These are phyloP conservation scores for Chaetorhynchus papuensis DNA, from an alignment of 2,113 vertebrate species.

Conservation along the genomic window DNA sequence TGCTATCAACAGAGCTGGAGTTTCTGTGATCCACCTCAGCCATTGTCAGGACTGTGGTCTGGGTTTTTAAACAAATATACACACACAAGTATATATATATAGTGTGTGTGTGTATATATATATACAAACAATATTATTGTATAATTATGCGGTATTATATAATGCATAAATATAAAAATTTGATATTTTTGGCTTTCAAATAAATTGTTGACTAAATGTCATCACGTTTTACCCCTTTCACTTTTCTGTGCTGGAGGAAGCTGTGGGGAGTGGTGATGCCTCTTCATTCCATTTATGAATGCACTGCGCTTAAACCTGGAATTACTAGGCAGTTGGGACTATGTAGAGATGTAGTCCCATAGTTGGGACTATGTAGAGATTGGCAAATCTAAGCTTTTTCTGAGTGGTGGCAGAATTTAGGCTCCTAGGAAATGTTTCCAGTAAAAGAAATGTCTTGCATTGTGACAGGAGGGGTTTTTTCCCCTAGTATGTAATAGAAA, in stretches of 20 bases:
- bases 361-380: not conserved
- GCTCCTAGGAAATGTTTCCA: not conserved
- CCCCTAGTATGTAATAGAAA: not conserved
- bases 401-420: not conserved
- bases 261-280: not conserved
- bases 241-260: not conserved
- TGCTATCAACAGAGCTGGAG: not conserved
- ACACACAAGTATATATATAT: not conserved
- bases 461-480: not conserved
- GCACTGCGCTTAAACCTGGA: not conserved
- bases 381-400: not conserved
- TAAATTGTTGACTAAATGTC: not conserved
- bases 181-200: not conserved
- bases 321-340: not conserved
- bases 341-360: not conserved
- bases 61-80: not conserved
- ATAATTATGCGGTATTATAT: not conserved
- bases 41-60: not conserved
- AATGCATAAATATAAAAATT: not conserved
- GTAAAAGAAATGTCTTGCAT: not conserved
- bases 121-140: not conserved
- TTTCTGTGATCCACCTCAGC: not conserved
- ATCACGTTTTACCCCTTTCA: not conserved
- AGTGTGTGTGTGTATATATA: not conserved
- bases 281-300: not conserved